These are phyloP conservation scores for Ranitomeya imitator DNA, from an alignment of 2,113 vertebrate genomes.

Conservation along the genomic window DNA sequence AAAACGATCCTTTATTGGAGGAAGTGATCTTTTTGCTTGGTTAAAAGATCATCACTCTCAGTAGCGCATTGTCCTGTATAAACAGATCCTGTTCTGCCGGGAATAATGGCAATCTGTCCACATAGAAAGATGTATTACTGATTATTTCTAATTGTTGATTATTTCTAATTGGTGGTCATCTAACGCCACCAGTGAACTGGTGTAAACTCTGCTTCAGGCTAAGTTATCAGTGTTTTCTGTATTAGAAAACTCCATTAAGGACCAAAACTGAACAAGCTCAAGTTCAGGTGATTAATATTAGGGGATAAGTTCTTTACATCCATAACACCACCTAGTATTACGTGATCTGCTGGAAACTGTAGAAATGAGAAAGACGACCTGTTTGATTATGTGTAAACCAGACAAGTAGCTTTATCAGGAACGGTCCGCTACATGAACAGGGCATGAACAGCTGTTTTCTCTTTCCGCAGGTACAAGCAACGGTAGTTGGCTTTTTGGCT, in stretches of 20 bases:
- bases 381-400: background rate
- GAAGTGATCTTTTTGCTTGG: no score
- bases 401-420: background rate
- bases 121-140: no score
- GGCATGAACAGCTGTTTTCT: background rate
- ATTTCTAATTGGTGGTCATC: no score
- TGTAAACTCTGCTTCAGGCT: no score
- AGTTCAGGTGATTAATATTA: background rate
- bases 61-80: no score
- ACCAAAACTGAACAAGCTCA: background rate
- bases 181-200: no score
- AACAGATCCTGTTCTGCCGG: no score
- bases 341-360: background rate
- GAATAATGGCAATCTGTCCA: no score
- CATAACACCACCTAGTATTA: background rate
- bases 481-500: slow-evolving; percentile 94
- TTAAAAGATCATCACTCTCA: no score
- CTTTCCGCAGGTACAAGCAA: slow-evolving; percentile 86
- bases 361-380: background rate
- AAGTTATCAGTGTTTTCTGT: no score
- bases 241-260: background rate
- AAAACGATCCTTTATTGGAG: no score
- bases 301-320: background rate
- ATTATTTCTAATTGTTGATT: no score
- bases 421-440: background rate